A percentile compares a stretch with the other conserved stretches of the same genome.
Conservation (phyloP, 2,113 vertebrate genomes). For the Typhlomys cinereus region DNA sequence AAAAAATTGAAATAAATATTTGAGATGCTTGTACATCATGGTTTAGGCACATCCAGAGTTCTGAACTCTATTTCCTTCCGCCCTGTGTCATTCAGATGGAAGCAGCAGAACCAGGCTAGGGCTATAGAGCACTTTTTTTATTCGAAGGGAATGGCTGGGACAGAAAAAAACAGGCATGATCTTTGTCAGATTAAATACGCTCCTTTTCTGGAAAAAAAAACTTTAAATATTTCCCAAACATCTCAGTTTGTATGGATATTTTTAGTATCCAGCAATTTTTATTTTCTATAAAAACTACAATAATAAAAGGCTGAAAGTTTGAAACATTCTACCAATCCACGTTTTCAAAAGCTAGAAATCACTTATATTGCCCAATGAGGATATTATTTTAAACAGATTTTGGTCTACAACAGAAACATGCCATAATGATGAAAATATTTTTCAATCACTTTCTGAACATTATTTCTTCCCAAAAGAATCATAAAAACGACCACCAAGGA, state of each 20-base stretch:
- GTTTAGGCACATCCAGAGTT: neutral
- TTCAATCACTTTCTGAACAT: slow-evolving; percentile 33
- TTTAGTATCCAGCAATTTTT: slow-evolving; percentile 27
- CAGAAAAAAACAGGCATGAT: neutral
- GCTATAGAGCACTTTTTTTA: neutral
- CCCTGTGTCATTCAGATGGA: neutral
- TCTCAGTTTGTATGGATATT: slow-evolving; percentile 28
- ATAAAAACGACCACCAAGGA: slow-evolving; percentile 50
- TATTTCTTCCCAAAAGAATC: slow-evolving; percentile 9
- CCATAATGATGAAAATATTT: neutral
- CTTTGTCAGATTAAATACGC: neutral
- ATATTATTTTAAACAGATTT: slow-evolving; percentile 51
- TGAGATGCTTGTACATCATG: neutral
- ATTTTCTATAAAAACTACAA: slow-evolving; percentile 56
- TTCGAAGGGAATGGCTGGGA: neutral
- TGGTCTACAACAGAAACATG: slow-evolving; percentile 9
- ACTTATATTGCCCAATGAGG: neutral
- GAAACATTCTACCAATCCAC: slow-evolving; percentile 44
- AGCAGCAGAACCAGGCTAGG: neutral
- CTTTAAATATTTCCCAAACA: slow-evolving; percentile 21
- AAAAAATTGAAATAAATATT: neutral
- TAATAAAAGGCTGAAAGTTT: slow-evolving; percentile 7
- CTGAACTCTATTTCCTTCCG: slow-evolving; percentile 27
- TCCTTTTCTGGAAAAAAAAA: neutral
- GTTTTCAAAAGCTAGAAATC: slow-evolving; percentile 57